Conservation (phyloP, 2,888 invertebrate genomes). For the Rapana venosa region DNA sequence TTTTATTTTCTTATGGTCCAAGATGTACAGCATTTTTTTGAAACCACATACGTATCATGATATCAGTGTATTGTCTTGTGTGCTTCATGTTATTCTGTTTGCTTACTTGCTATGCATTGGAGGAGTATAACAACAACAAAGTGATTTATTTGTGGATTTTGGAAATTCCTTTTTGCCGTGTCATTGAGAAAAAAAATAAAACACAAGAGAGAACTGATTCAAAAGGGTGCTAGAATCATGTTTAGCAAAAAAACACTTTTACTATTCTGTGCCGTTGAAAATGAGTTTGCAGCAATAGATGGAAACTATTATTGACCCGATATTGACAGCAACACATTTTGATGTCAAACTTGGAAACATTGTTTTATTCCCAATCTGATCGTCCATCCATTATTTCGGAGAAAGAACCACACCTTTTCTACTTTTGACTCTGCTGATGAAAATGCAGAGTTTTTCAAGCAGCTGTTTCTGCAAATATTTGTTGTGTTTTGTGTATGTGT, state of each 20-base stretch:
- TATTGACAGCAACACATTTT: slow-evolving; percentile 21
- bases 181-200: not conserved
- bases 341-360: slow-evolving; percentile 19
- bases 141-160: slow-evolving; percentile 20
- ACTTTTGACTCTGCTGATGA: slow-evolving; percentile 12
- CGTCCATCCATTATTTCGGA: slow-evolving; percentile 24
- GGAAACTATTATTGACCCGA: not conserved
- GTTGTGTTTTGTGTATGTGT: slow-evolving; percentile 13
- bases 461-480: slow-evolving; percentile 30
- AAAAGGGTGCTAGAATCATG: slow-evolving; percentile 27
- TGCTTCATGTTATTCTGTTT: slow-evolving; percentile 24
- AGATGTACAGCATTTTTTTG: slow-evolving; percentile 28
- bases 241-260: not conserved
- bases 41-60: slow-evolving; percentile 21
- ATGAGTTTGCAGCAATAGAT: slow-evolving; percentile 19
- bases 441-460: not conserved
- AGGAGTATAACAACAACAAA: slow-evolving; percentile 12
- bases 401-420: slow-evolving; percentile 21
- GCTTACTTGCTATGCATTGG: slow-evolving; percentile 28
- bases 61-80: slow-evolving; percentile 15
- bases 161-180: slow-evolving; percentile 16
- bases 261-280: slow-evolving; percentile 21
- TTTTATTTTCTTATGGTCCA: slow-evolving; percentile 19
- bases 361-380: slow-evolving; percentile 17
- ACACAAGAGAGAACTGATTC: slow-evolving; percentile 27